A percentile compares a stretch with the other conserved stretches of the same genome.
Evolutionary conservation across 2,113 vertebrate species (phyloP).

Genomic region (Salvelinus namaycush): DNA sequence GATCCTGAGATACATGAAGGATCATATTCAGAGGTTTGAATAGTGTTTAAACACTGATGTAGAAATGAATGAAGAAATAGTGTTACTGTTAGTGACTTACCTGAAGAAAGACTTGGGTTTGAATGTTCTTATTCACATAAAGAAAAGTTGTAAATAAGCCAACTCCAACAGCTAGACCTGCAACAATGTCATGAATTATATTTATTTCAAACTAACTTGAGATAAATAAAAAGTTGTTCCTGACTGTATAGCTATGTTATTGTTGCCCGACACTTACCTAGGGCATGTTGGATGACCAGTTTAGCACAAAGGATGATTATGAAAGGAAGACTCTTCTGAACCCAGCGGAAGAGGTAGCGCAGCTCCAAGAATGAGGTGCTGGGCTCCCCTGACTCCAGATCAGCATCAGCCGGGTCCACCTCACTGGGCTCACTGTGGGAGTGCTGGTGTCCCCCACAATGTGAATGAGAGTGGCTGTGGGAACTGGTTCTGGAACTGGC

Average conservation of each 20-base stretch:
- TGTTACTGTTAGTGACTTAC: conserved; percentile 72
- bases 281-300: conserved; percentile 84
- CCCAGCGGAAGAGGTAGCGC: conserved; percentile 85
- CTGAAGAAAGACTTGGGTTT: conserved; percentile 95
- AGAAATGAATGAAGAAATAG: too few relatives aligned
- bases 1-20: conserved; percentile 75
- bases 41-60: not conserved
- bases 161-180: conserved; percentile 93
- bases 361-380: conserved; percentile 84
- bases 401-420: conserved; percentile 54
- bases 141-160: conserved; percentile 94
- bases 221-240: not conserved
- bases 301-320: conserved; percentile 88
- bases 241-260: not conserved
- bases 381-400: conserved; percentile 80
- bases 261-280: conserved; percentile 71
- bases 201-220: too few relatives aligned
- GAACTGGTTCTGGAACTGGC: conserved; percentile 47
- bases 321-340: conserved; percentile 93
- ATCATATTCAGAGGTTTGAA: not conserved
- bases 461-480: conserved; percentile 64
- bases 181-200: conserved; percentile 1
- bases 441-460: conserved; percentile 66
- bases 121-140: conserved; percentile 96
- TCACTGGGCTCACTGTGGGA: conserved; percentile 57